phyloP scores from a whole-genome alignment of 1,140 invertebrate genomes.

The Caenorhabditis briggsae region DNA sequence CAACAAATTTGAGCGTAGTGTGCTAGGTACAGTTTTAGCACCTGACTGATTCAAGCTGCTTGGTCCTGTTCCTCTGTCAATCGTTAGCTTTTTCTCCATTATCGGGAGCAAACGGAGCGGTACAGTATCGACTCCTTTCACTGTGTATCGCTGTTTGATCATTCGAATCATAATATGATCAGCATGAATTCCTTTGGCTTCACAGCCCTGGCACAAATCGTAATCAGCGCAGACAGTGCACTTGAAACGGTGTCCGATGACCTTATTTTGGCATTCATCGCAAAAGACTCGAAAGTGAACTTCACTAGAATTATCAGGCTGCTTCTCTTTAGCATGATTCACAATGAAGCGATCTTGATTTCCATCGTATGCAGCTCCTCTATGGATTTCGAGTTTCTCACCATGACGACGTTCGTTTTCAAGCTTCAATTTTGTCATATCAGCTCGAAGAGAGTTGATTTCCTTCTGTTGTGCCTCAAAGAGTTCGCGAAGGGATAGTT shows the following conservation, averaged over 20 bases:
- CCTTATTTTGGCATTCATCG: not conserved
- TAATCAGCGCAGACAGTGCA: not conserved
- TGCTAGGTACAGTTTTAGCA: too few relatives aligned
- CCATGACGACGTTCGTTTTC: not conserved
- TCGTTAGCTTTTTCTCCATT: not conserved
- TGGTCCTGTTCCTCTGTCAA: too few relatives aligned
- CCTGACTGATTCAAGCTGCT: too few relatives aligned
- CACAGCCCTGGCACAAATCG: constrained; percentile 1
- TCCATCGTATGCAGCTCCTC: not conserved
- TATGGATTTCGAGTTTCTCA: not conserved
- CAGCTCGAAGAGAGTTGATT: not conserved
- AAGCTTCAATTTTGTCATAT: not conserved
- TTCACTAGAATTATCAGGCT: not conserved
- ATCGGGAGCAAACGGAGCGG: not conserved
- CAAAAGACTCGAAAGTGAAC: not conserved
- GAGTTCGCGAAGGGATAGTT: not conserved
- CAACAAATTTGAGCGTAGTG: too few relatives aligned
- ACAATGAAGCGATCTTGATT: too few relatives aligned
- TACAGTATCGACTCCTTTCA: not conserved
- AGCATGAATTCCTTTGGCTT: not conserved
- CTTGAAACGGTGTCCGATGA: constrained; percentile 16
- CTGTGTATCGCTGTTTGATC: not conserved
- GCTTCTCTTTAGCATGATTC: too few relatives aligned
- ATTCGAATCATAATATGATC: not conserved
- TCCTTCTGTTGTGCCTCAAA: constrained; percentile 4